Evolutionary conservation across 2,797 vertebrate species (phyloP), one percentile per base, ranked within the genome.

Genomic region (Pachyuromys duprasi): DNA sequence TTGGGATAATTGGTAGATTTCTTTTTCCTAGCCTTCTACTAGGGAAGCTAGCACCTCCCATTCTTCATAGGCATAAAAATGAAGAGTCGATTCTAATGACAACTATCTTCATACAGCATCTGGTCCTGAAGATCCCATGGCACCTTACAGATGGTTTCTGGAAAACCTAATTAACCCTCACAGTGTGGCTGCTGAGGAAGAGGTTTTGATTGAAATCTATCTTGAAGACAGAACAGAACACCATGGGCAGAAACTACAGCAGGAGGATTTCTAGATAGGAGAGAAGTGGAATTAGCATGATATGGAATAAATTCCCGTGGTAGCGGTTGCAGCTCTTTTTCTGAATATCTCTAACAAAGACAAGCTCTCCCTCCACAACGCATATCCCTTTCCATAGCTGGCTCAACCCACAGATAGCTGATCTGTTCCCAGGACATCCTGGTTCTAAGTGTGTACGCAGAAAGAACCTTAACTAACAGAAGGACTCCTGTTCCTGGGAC

Each of bases 101-200:
- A 86, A 94, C 24, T 93, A 49, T 92, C 89, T 95, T 95, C 83
- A 92, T 39, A 72, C 94, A 93, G 91, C 95, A 97, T 89, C 82
- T 97, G 97, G 88, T 83, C 88, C 90, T 92, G 75, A 93, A 92
- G 96, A 86, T 93, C 93, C 94, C 87, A 69, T 76, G 92, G 69
- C 90, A 95, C 49, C 96, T 93, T 94, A 93, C 96, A 97, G 94
- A 97, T 95, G 93, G 93, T 62, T 96, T 95, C 86, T 76, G 55
- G 92, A 97, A 97, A 97, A 94, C 86, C 90, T 95, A 96, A 96
- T 97, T 96, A 97, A 97, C 91, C 96, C 93, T 96, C 92, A 90
- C 81, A 93, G 86, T 93, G 74, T 96, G 93, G 97, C 80, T 96
- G 72, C 87, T 70, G 94, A 80, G 69, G 45, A 90, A 82, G 93